Evolutionary conservation across 2,888 invertebrate genomes (phyloP), one percentile per base, ranked within the genome.

Genomic region (Pristionchus entomophagus): DNA sequence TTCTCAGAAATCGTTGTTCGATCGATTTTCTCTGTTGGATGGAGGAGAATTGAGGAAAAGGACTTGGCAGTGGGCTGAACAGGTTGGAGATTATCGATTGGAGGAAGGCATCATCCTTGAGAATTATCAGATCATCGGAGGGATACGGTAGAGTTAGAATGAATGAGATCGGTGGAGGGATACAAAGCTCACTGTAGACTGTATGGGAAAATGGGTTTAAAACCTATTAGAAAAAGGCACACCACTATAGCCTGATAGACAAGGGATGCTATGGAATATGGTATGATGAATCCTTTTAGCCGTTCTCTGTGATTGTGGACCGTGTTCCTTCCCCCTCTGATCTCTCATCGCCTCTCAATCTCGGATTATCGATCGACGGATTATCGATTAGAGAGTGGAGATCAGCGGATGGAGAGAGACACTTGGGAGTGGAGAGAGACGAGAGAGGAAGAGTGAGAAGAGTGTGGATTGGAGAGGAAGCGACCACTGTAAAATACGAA

Each of bases 11-110:
- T 49, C 83, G 35, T 19, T 32, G 14, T 45, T 84, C 45, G 65
- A 84, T 17, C 41, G 83, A 6, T 5, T 65, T 10, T 22, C 83
- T 5, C 32, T 84, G 45, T 10, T 65, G 22, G 49, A 84, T 53
- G 65, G 62, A 29, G 83, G 83, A 84, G 83, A 84, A 29, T 14
- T 84, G 49, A 62, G 83, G 59, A 84, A 59, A 35, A 65, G 83
- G 32, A 84, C 17, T 3, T 84, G 83, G 83, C 65, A 65, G n/a
- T 84, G n/a, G 22, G 41, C 65, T 32, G 65, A 65, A 14, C 38
- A 59, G 38, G 82, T 82, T 12, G 29, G 59, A 26, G 1, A 73
- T 73, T 38, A 45, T 73, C 65, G 65, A 65, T 65, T 65, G 22
- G 6, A 5, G 12, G 69, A 41, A 38, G 35, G 41, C 38, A 12